Conservation (phyloP, 2,888 invertebrate species). For the Eudiplozoon nipponicum region DNA sequence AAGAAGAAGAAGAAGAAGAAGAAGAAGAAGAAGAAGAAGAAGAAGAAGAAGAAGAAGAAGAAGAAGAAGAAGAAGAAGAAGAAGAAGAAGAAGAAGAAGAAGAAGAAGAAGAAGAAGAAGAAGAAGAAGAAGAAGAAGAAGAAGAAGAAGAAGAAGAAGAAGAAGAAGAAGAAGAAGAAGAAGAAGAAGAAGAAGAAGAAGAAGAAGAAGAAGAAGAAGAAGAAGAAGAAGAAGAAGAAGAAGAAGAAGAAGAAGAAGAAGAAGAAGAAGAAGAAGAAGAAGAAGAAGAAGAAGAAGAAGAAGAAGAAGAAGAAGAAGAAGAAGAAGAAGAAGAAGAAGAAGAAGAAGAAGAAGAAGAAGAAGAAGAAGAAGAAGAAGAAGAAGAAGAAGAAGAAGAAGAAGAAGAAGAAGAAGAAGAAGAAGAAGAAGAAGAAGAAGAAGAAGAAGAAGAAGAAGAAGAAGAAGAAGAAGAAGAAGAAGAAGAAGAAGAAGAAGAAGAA, state of each 20-base stretch:
- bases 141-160: neutral
- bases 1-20: constrained; percentile 1
- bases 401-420: constrained; percentile 1
- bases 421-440: constrained; percentile 1
- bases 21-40: constrained; percentile 1
- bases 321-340: constrained; percentile 1
- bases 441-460: constrained; percentile 1
- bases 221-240: constrained; percentile 1
- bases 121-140: constrained; percentile 1
- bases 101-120: constrained; percentile 2
- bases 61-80: constrained; percentile 1
- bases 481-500: neutral
- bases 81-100: constrained; percentile 1
- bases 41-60: constrained; percentile 2
- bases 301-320: constrained; percentile 1
- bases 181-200: neutral
- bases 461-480: constrained; percentile 2
- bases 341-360: constrained; percentile 1
- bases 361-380: constrained; percentile 1
- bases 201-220: neutral
- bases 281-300: constrained; percentile 1
- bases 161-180: constrained; percentile 2
- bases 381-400: constrained; percentile 1
- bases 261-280: neutral
- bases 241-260: constrained; percentile 1